These are phyloP conservation scores for Copidosoma aretas DNA, from an alignment of 2,888 invertebrate genomes.

Conservation along the genomic window DNA sequence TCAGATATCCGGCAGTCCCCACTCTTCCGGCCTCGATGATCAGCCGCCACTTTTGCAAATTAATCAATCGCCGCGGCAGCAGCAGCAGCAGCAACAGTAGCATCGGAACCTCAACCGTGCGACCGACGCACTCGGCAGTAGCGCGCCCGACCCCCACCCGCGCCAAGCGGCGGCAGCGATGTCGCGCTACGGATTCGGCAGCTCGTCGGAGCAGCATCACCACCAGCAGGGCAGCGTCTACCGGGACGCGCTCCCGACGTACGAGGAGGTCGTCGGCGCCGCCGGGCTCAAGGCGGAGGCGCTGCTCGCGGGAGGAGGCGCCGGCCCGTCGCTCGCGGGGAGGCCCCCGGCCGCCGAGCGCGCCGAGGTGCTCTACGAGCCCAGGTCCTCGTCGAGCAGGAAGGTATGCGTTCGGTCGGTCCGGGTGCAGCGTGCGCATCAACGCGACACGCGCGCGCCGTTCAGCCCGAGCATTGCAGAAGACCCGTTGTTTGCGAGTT, in stretches of 20 bases:
- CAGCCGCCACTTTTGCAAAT: too few species aligned
- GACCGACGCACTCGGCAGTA: neutral
- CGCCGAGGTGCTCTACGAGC: neutral
- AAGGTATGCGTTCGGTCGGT: neutral
- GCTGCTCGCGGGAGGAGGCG: neutral
- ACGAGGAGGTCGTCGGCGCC: conserved; percentile 6
- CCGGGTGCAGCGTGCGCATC: neutral
- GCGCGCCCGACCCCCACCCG: neutral
- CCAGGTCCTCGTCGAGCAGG: neutral
- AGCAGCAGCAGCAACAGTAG: too few species aligned
- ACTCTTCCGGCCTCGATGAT: too few species aligned
- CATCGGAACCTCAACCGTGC: too few species aligned
- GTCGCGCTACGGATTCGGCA: neutral
- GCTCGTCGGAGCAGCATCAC: neutral
- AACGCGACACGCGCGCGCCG: neutral
- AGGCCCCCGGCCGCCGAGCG: neutral
- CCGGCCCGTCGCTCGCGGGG: neutral
- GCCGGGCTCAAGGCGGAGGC: neutral
- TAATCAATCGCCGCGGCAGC: too few species aligned
- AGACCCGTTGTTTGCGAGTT: neutral
- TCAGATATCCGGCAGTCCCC: too few species aligned
- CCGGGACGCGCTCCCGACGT: conserved; percentile 3
- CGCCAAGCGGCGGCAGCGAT: neutral
- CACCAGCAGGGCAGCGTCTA: neutral
- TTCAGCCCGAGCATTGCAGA: too few species aligned